These are phyloP conservation scores for Leucophenga montana DNA, from an alignment of 2,888 invertebrate species.

Conservation along the genomic window DNA sequence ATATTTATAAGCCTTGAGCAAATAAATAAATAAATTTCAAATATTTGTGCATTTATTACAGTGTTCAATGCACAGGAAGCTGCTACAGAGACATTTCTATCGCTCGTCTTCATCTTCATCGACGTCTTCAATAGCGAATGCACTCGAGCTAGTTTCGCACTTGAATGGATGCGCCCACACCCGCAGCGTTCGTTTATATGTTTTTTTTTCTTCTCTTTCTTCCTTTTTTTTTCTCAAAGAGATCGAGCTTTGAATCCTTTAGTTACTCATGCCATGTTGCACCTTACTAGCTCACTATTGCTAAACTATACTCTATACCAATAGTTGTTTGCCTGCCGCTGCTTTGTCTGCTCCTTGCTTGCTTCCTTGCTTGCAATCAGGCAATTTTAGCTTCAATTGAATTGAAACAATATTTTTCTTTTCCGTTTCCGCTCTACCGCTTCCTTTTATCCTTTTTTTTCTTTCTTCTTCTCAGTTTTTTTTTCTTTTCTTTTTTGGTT, in stretches of 20 bases:
- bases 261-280: not conserved
- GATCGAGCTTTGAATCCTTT: not conserved
- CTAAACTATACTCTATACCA: not conserved
- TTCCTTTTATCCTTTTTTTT: not conserved
- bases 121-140: not conserved
- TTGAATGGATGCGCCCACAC: slow-evolving; percentile 7
- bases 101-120: not conserved
- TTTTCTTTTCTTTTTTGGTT: slow-evolving; percentile 18
- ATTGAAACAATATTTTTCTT: slow-evolving; percentile 69
- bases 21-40: slow-evolving; percentile 29
- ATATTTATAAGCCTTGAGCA: slow-evolving; percentile 24
- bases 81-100: not conserved
- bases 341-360: slow-evolving; percentile 37
- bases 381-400: slow-evolving; percentile 67
- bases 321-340: slow-evolving; percentile 32
- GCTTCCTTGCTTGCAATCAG: slow-evolving; percentile 60
- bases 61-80: slow-evolving; percentile 19
- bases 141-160: slow-evolving; percentile 22
- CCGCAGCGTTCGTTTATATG: not conserved
- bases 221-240: too few species aligned
- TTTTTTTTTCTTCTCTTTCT: not conserved
- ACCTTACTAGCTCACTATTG: not conserved
- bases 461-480: not conserved
- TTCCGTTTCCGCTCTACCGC: slow-evolving; percentile 56
- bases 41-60: slow-evolving; percentile 28